phyloP scores from a whole-genome alignment of 2,113 vertebrate genomes.

The Peromyscus maniculatus region DNA sequence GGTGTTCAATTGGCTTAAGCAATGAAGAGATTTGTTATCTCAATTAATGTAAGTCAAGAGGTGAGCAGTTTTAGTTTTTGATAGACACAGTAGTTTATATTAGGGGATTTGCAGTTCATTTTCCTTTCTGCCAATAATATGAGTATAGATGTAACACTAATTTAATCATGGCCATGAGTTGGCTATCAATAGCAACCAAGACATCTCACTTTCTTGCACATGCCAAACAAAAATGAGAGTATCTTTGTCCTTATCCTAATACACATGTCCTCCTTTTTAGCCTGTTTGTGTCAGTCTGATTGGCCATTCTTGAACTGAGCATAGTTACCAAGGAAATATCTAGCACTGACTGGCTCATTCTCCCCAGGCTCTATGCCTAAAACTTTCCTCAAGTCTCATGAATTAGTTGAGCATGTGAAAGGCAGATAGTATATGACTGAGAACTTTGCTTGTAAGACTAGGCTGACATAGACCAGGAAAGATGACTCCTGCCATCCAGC shows the following conservation, averaged over 20 bases:
- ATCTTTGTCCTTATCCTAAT: neutral
- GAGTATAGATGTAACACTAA: neutral
- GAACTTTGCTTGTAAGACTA: neutral
- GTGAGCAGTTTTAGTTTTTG: slow-evolving; percentile 41
- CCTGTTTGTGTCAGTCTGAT: neutral
- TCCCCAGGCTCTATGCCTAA: neutral
- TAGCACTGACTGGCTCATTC: neutral
- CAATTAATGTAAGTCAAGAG: slow-evolving; percentile 44
- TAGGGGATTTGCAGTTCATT: neutral
- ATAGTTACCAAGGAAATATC: neutral
- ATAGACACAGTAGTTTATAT: slow-evolving; percentile 17
- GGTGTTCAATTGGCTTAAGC: slow-evolving; percentile 43
- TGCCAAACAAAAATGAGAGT: neutral
- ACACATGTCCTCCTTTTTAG: neutral
- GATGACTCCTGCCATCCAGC: neutral
- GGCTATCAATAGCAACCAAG: neutral
- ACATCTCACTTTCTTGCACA: neutral
- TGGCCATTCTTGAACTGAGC: neutral
- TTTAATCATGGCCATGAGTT: neutral
- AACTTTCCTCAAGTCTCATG: neutral
- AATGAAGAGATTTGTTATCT: slow-evolving; percentile 47
- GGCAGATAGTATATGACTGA: neutral
- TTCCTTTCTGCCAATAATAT: slow-evolving; percentile 1
- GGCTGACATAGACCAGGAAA: neutral
- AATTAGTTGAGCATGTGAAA: neutral